Conservation (phyloP, 2,888 invertebrate species). For the Euzophera pinguis region DNA sequence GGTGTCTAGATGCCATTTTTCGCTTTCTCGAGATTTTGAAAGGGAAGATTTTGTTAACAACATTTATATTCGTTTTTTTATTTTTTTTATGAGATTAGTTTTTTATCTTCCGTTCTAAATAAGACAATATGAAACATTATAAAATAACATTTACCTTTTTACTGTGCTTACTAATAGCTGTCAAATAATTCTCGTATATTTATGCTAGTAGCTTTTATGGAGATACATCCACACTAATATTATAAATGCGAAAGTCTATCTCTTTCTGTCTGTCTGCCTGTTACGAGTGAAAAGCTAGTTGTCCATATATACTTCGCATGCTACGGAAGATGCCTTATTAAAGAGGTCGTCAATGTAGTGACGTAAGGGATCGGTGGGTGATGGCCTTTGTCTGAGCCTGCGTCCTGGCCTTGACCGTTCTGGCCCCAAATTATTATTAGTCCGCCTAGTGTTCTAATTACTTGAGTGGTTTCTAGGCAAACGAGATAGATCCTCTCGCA, state of each 20-base stretch:
- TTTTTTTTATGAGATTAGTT: no score
- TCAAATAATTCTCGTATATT: no score
- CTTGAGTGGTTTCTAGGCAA: slow-evolving; percentile 17
- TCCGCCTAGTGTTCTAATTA: slow-evolving; percentile 4
- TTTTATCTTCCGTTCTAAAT: no score
- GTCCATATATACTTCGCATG: neutral
- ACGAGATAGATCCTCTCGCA: slow-evolving; percentile 13
- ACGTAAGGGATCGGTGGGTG: slow-evolving; percentile 26
- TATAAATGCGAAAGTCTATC: neutral
- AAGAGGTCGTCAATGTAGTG: slow-evolving; percentile 22
- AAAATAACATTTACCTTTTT: neutral
- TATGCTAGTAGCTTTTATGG: no score
- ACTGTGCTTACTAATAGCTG: no score
- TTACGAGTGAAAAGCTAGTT: neutral
- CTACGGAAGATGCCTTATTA: neutral
- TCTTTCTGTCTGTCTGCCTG: neutral
- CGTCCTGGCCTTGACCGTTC: slow-evolving; percentile 27
- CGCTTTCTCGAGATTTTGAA: no score
- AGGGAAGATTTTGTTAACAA: neutral
- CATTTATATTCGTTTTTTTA: neutral
- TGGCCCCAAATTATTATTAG: slow-evolving; percentile 10
- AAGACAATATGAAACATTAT: neutral
- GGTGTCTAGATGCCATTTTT: neutral
- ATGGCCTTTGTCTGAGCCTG: slow-evolving; percentile 26
- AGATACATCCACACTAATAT: no score